Conservation (phyloP, 1,140 invertebrate species). For the Papilio helenus region DNA sequence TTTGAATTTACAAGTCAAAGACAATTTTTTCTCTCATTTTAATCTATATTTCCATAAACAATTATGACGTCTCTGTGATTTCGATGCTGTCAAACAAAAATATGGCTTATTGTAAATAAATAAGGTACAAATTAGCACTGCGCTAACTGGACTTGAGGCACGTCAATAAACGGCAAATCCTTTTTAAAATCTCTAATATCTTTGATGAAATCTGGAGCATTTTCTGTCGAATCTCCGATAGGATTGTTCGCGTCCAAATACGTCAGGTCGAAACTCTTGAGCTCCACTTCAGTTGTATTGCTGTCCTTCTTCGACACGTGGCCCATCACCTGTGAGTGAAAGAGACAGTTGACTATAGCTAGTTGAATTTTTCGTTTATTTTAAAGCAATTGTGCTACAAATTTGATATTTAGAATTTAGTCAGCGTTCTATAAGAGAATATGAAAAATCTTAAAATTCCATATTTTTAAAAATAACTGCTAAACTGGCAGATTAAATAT, state of each 20-base stretch:
- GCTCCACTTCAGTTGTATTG: too few relatives aligned
- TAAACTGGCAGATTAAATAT: too few relatives aligned
- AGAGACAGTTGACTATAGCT: too few relatives aligned
- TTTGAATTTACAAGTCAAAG: neutral
- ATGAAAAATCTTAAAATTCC: too few relatives aligned
- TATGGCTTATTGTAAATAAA: neutral
- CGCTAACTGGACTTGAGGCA: conserved; percentile 61
- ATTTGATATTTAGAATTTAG: too few relatives aligned
- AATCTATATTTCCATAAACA: neutral
- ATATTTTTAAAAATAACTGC: too few relatives aligned
- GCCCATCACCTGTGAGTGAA: too few relatives aligned
- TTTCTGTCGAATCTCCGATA: conserved; percentile 56
- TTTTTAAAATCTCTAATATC: conserved; percentile 61
- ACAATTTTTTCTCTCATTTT: neutral
- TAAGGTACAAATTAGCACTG: conserved; percentile 54
- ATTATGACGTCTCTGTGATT: neutral
- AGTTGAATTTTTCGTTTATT: too few relatives aligned
- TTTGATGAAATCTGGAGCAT: conserved; percentile 59
- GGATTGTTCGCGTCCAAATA: conserved; percentile 57
- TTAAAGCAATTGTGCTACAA: too few relatives aligned
- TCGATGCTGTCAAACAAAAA: neutral
- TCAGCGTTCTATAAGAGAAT: too few relatives aligned
- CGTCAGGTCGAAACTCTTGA: neutral
- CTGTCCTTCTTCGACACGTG: too few relatives aligned
- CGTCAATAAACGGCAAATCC: conserved; percentile 57